Base-by-base conservation (phyloP, 1,140 invertebrate species). In the Limonius californicus region DNA sequence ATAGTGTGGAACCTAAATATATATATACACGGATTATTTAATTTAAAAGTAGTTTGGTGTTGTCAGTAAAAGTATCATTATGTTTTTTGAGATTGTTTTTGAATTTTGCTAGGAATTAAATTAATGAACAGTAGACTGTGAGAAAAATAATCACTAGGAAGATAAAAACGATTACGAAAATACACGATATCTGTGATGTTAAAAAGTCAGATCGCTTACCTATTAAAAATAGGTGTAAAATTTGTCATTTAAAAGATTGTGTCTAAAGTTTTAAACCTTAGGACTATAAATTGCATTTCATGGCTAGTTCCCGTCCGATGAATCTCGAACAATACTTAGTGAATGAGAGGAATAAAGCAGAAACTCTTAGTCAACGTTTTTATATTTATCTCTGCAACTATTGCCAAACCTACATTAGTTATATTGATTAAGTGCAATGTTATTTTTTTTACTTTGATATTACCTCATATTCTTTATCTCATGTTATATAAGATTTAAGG, bases 391-490 rank as follows among this genome's bases (percentile, higher is more conserved):
- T 45, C n/a, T 43, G 14, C 39, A 18, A 58, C 43, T 58, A 58
- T 59, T 59, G 57, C 57, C 57, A 59, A 59, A 59, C 57, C 39
- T 43, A 35, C 35, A 43, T 58, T 58, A 58, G 39, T 23, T 59
- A 45, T 59, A 57, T 58, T 50, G 30, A 50, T 59, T 23, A 59
- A 59, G 57, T 59, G 57, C 57, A 59, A 59, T 59, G 39, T 59
- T 59, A 59, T 27, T 50, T 59, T 59, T 55, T 55, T 55, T 55
- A 55, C 15, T 55, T 55, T 55, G 59, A 57, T 71, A 70, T 70
- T 72, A 72, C 69, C 68, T 71, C 68, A 72, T 68, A 55, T 68
- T 68, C 68, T 66, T 59, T 64, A 70, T 70, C 65, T 68, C 64
- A 66, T 67, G 62, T 68, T 53, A 59, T 21, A 3, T 50, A 50